These are phyloP conservation scores for Irena cyanogastra DNA, from an alignment of 2,113 vertebrate genomes.

Conservation along the genomic window DNA sequence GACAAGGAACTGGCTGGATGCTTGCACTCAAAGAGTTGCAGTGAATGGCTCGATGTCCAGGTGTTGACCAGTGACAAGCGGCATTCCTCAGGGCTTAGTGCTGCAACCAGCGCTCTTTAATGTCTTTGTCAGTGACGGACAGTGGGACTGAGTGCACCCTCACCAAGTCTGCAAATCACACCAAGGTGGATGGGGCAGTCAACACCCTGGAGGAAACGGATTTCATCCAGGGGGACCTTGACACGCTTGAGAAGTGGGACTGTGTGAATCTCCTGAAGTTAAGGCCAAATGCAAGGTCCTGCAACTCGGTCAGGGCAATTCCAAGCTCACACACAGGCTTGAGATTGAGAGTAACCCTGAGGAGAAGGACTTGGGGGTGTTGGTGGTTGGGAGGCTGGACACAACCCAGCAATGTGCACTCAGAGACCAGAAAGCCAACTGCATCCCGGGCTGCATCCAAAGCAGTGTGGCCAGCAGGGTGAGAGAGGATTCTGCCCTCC, in stretches of 20 bases:
- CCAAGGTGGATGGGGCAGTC: background rate
- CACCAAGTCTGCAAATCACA: background rate
- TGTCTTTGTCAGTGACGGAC: fast-evolving
- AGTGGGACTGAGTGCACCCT: background rate
- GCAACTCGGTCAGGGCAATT: fast-evolving
- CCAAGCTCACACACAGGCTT: background rate
- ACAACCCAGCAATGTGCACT: background rate
- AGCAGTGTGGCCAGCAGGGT: background rate
- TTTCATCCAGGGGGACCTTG: background rate
- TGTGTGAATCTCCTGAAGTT: background rate
- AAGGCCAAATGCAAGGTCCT: background rate
- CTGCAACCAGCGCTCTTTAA: background rate
- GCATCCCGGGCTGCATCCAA: background rate
- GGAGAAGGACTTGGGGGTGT: background rate
- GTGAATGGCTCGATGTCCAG: fast-evolving
- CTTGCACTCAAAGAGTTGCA: background rate
- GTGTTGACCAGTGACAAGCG: background rate
- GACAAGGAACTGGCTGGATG: background rate
- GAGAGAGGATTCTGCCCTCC: background rate
- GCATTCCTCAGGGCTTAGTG: background rate
- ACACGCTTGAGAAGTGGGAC: background rate
- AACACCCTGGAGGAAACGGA: fast-evolving
- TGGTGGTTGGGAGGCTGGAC: background rate
- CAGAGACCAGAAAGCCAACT: background rate
- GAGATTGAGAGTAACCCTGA: background rate